A percentile compares a stretch with the other conserved stretches of the same genome.
Conservation (phyloP, 2,888 invertebrate genomes). For the Lycocerus yunnanus region DNA sequence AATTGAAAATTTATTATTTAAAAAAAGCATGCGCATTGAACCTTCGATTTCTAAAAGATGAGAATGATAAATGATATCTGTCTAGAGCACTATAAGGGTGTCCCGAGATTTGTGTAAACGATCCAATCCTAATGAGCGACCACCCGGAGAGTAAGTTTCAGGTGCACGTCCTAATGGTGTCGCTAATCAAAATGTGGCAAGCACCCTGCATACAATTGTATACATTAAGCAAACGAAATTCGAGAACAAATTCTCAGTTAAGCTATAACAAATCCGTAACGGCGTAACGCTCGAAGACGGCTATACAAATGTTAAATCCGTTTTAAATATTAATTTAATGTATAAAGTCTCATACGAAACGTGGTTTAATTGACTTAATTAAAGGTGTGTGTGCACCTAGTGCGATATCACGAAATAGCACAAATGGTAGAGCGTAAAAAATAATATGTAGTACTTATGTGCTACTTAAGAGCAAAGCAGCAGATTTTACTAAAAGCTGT, state of each 20-base stretch:
- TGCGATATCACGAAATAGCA: slow-evolving; percentile 40
- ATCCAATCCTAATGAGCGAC: slow-evolving; percentile 34
- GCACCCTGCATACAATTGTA: slow-evolving; percentile 31
- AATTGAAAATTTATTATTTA: slow-evolving; percentile 26
- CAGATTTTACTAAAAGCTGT: background rate
- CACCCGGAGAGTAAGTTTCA: slow-evolving; percentile 31
- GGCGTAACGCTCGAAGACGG: slow-evolving; percentile 18
- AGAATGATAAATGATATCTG: slow-evolving; percentile 49
- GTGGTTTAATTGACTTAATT: slow-evolving; percentile 47
- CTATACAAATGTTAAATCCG: slow-evolving; percentile 37
- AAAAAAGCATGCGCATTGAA: slow-evolving; percentile 37
- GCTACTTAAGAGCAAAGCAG: slow-evolving; percentile 1
- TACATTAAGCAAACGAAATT: slow-evolving; percentile 29
- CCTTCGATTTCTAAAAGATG: slow-evolving; percentile 23
- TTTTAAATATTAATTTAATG: slow-evolving; percentile 47
- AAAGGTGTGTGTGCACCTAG: slow-evolving; percentile 44
- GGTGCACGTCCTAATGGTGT: slow-evolving; percentile 40
- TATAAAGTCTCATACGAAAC: slow-evolving; percentile 44
- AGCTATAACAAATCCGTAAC: slow-evolving; percentile 13
- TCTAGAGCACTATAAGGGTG: slow-evolving; percentile 45
- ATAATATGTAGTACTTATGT: background rate
- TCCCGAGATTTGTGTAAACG: slow-evolving; percentile 45
- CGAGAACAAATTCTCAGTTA: slow-evolving; percentile 23
- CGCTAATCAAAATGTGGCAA: slow-evolving; percentile 40
- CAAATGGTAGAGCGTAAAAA: slow-evolving; percentile 35